Base-by-base conservation (phyloP, 1,140 invertebrate genomes). In the Brachionus sp. region DNA sequence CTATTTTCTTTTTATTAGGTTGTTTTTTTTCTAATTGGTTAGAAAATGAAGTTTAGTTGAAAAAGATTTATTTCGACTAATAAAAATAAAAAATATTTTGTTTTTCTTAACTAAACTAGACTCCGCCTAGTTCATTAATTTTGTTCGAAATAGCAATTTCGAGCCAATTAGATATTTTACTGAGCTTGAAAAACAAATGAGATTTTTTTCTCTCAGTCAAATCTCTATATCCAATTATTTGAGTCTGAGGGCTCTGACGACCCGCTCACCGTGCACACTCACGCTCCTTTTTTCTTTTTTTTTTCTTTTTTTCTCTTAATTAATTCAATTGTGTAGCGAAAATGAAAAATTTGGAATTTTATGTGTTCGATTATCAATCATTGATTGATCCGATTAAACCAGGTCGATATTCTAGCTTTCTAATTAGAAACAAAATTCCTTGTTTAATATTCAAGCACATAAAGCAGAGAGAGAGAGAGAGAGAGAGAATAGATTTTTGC, bases 11-110 rank as follows among this genome's bases (percentile, higher is more conserved):
- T 53, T 53, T 53, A 53, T 53, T 53, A 53, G 50, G 50, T 53
- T 53, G 50, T 53, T 53, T 16, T 70, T 70, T 70, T 70, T 37
- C 16, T 39, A 70, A 70, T 70, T 70, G 66, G 66, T 39, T 70
- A 33, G 37, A 64, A 64, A 23, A 25, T 64, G 10, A 29, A 25
- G 16, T 64, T 64, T 64, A 25, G 44, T 46, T n/a, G 44, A n/a
- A 19, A 53, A 53, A 53, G 66, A 70, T 37, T 37, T 70, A 37
- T 70, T 19, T 42, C n/a, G 66, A 70, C 66, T 70, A 70, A 35
- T 68, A 35, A 68, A 13, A 35, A 70, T 13, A 12, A 66, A 66
- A 66, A 23, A 35, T 19, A 53, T 23, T 53, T 66, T 66, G 23
- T 23, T 64, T 64, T 64, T 29, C 10, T 33, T n/a, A 35, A 46